A percentile compares a stretch with the other conserved stretches of the same genome.
Conservation (phyloP, 2,888 invertebrate species). For the Holacanthella duospinosa region DNA sequence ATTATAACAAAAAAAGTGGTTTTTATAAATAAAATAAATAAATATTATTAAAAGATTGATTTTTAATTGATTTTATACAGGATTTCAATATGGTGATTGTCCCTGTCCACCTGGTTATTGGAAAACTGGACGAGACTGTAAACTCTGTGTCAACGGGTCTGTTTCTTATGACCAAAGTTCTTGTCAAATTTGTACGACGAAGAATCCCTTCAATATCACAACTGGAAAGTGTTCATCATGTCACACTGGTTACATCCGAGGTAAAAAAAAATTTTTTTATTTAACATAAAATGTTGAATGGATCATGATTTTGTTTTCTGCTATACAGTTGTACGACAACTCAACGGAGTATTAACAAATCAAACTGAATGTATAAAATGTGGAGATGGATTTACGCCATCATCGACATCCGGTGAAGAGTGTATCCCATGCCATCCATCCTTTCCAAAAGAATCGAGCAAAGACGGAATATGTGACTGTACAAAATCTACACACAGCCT, state of each 20-base stretch:
- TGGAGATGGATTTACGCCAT: conserved; percentile 42
- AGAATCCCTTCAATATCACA: conserved; percentile 18
- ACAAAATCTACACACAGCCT: conserved; percentile 39
- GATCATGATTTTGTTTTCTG: neutral
- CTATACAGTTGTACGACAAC: conserved; percentile 7
- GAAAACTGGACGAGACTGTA: neutral
- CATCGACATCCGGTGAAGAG: conserved; percentile 39
- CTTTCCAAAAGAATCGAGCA: conserved; percentile 11
- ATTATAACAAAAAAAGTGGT: too few relatives aligned
- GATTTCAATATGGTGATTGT: neutral
- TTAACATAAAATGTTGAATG: neutral
- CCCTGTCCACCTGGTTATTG: conserved; percentile 8
- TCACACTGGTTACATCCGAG: conserved; percentile 25
- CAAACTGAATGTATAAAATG: conserved; percentile 43
- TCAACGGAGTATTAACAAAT: conserved; percentile 6
- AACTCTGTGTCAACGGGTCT: conserved; percentile 17
- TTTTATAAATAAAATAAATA: too few relatives aligned
- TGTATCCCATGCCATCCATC: conserved; percentile 43
- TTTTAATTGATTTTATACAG: too few relatives aligned
- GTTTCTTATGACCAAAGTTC: conserved; percentile 20
- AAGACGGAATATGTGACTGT: conserved; percentile 41
- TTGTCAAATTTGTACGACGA: conserved; percentile 22
- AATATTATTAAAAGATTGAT: too few relatives aligned
- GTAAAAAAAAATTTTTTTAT: conserved; percentile 14
- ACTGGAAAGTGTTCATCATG: conserved; percentile 26